Conservation (phyloP, 2,113 vertebrate genomes). For the Gymnorhina tibicen region DNA sequence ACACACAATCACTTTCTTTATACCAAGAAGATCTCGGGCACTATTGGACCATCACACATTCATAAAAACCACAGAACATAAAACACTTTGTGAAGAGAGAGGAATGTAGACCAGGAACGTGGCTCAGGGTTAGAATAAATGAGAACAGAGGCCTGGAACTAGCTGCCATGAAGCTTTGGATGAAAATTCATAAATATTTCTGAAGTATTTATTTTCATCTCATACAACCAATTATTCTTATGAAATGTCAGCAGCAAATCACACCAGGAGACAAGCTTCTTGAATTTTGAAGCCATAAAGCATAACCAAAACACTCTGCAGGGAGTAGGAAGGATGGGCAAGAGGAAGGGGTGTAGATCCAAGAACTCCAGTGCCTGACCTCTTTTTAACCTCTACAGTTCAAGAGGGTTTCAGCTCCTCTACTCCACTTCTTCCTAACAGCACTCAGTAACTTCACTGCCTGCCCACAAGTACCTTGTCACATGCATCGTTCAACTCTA, state of each 20-base stretch:
- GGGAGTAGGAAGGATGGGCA: neutral
- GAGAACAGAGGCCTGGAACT: slow-evolving; percentile 7
- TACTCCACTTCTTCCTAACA: neutral
- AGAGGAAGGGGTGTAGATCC: neutral
- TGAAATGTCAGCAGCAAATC: neutral
- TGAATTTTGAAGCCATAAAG: neutral
- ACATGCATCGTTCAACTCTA: neutral
- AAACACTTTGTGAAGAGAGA: neutral
- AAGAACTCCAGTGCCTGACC: neutral
- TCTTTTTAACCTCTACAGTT: neutral
- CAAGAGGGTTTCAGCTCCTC: neutral
- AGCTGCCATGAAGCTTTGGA: neutral
- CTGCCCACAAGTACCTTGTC: neutral
- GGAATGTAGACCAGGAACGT: neutral
- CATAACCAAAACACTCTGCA: neutral
- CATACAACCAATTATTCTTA: neutral
- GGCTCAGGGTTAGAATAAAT: neutral
- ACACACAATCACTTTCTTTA: neutral
- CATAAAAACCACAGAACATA: neutral
- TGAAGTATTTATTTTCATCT: slow-evolving; percentile 16
- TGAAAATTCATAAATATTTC: slow-evolving; percentile 12
- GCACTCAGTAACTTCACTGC: neutral
- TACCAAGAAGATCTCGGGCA: neutral
- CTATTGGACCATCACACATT: neutral
- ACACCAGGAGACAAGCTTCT: neutral